These are phyloP conservation scores for Napeogenes sylphis DNA, from an alignment of 2,888 invertebrate species.

Conservation along the genomic window DNA sequence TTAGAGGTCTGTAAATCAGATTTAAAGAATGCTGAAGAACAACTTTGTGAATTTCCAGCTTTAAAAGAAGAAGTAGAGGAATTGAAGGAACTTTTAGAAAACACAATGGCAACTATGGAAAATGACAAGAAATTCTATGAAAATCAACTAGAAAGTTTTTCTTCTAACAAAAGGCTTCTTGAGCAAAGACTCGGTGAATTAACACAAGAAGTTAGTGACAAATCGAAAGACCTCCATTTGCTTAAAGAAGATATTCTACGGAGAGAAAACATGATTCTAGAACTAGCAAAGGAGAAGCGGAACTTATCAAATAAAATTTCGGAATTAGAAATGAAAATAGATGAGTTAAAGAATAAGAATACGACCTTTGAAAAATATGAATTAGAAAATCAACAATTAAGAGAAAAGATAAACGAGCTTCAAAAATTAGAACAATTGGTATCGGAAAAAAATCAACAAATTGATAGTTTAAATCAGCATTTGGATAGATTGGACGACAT, in stretches of 20 bases:
- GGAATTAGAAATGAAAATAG: conserved; percentile 73
- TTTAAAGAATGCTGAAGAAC: conserved; percentile 74
- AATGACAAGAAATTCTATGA: conserved; percentile 77
- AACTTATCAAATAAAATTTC: conserved; percentile 67
- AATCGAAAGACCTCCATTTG: conserved; percentile 71
- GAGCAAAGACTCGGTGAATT: conserved; percentile 78
- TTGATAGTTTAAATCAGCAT: conserved; percentile 71
- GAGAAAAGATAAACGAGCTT: conserved; percentile 68
- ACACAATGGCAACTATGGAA: conserved; percentile 71
- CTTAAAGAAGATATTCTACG: conserved; percentile 76
- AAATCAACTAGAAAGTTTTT: conserved; percentile 73
- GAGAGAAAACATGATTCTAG: conserved; percentile 77
- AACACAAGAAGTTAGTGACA: conserved; percentile 74
- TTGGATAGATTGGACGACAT: conserved; percentile 69
- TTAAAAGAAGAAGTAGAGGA: conserved; percentile 71
- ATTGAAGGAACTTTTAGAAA: conserved; percentile 65
- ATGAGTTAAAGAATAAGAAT: conserved; percentile 68
- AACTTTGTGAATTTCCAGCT: conserved; percentile 72
- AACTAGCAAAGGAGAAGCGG: conserved; percentile 77
- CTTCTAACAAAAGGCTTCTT: conserved; percentile 71
- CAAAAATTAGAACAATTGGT: conserved; percentile 74
- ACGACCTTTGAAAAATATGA: conserved; percentile 56
- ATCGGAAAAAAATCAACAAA: conserved; percentile 75
- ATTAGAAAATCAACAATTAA: conserved; percentile 66
- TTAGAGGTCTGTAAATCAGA: conserved; percentile 75